A percentile compares a stretch with the other conserved stretches of the same genome.
phyloP scores from a whole-genome alignment of 1,140 invertebrate species.

The Bombus confusus region DNA sequence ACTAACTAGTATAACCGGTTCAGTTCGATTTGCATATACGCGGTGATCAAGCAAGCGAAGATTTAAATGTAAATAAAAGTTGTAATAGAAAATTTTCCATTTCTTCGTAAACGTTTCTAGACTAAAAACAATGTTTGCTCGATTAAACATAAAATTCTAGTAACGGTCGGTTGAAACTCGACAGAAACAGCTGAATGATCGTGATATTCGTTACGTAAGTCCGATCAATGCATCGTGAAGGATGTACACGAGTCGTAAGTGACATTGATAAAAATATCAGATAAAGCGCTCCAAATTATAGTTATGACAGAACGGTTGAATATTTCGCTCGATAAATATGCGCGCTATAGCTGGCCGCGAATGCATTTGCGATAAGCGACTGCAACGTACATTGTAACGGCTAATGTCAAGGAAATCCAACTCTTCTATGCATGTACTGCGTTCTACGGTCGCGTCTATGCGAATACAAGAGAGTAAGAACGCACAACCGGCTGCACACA shows the following conservation, averaged over 20 bases:
- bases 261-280: not conserved
- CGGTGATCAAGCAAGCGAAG: not conserved
- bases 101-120: too few relatives aligned
- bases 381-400: constrained; percentile 64
- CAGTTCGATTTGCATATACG: not conserved
- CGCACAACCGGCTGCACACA: too few relatives aligned
- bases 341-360: not conserved
- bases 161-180: not conserved
- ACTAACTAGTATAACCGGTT: not conserved
- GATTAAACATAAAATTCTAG: not conserved
- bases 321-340: not conserved
- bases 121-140: not conserved
- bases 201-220: not conserved
- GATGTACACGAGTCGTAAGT: too few relatives aligned
- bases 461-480: too few relatives aligned
- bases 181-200: not conserved
- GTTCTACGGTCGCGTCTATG: not conserved
- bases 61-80: too few relatives aligned
- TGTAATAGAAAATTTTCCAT: too few relatives aligned
- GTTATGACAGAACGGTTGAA: not conserved
- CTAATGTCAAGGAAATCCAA: constrained; percentile 71
- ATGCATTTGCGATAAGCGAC: constrained; percentile 28
- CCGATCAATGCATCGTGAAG: not conserved
- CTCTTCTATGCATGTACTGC: constrained; percentile 9
- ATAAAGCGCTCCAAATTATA: not conserved